Evolutionary conservation across 2,888 invertebrate species (phyloP), one percentile per base, ranked within the genome.

Genomic region (Pimpla rufipes): DNA sequence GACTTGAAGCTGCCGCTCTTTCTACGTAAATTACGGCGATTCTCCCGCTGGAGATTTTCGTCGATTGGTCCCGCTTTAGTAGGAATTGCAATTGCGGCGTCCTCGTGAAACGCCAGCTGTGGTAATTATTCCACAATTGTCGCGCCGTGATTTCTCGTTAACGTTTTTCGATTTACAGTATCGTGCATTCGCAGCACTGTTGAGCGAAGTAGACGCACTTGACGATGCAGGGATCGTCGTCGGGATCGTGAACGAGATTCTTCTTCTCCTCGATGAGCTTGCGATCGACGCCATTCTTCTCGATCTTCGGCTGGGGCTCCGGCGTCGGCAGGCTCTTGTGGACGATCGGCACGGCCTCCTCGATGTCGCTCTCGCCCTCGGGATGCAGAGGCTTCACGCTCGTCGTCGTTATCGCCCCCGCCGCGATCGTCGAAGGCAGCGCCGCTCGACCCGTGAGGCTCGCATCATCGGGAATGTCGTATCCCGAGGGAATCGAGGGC

Each of bases 111-210:
- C 21, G 21, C 10, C n/a, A n/a, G n/a, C n/a, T n/a, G n/a, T n/a
- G n/a, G n/a, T n/a, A n/a, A n/a, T n/a, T n/a, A n/a, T n/a, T n/a
- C n/a, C n/a, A n/a, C n/a, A n/a, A n/a, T n/a, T n/a, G n/a, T n/a
- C n/a, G n/a, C n/a, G n/a, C n/a, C n/a, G n/a, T n/a, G n/a, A n/a
- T n/a, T n/a, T n/a, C n/a, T n/a, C n/a, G n/a, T n/a, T n/a, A n/a
- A n/a, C n/a, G n/a, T n/a, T n/a, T n/a, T n/a, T n/a, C n/a, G n/a
- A 57, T 67, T 77, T 57, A 84, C 68, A 92, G 81, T 88, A 93
- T 93, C 78, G 94, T 94, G 92, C 96, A 96, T 88, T 95, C 95
- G 93, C 96, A 96, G 89, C 96, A 96, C 90, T 95, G 95, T 88
- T 96, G 93, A 1, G 95, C 94, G 87, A 95, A 95, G 88, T 95